Conservation (phyloP, 2,888 invertebrate genomes). For the Caenorhabditis imperialis region DNA sequence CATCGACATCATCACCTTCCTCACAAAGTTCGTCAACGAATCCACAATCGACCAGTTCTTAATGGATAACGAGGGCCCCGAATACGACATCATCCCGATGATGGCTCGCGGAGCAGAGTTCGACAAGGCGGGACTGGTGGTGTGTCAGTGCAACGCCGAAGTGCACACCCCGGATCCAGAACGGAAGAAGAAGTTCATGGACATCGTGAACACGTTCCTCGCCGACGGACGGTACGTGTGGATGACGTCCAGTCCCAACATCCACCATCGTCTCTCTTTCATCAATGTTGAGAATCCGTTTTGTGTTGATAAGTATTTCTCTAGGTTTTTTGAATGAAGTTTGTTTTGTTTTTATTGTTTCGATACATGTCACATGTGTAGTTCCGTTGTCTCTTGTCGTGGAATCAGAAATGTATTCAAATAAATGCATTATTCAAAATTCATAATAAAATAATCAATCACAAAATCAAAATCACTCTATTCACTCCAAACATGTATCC, state of each 20-base stretch:
- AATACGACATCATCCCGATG: conserved; percentile 49
- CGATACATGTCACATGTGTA: too few species aligned
- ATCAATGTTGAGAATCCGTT: conserved; percentile 45
- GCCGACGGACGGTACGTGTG: conserved; percentile 42
- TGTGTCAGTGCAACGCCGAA: conserved; percentile 45
- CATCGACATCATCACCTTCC: conserved; percentile 51
- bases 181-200: conserved; percentile 28
- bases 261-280: conserved; percentile 45
- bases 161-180: conserved; percentile 38
- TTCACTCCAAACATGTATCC: too few species aligned
- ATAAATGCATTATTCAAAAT: too few species aligned
- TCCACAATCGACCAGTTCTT: conserved; percentile 38
- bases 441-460: too few species aligned
- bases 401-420: too few species aligned
- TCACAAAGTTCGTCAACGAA: conserved; percentile 49
- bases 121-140: conserved; percentile 35
- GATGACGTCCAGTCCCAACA: conserved; percentile 37
- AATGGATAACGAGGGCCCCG: conserved; percentile 53
- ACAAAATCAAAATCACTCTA: too few species aligned
- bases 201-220: conserved; percentile 37
- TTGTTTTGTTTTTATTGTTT: too few species aligned
- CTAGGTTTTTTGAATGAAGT: conserved; percentile 37
- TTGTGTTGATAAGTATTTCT: conserved; percentile 45
- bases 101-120: conserved; percentile 46
- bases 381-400: too few species aligned